phyloP scores from a whole-genome alignment of 2,113 vertebrate genomes.

The Oncorhynchus mykiss region DNA sequence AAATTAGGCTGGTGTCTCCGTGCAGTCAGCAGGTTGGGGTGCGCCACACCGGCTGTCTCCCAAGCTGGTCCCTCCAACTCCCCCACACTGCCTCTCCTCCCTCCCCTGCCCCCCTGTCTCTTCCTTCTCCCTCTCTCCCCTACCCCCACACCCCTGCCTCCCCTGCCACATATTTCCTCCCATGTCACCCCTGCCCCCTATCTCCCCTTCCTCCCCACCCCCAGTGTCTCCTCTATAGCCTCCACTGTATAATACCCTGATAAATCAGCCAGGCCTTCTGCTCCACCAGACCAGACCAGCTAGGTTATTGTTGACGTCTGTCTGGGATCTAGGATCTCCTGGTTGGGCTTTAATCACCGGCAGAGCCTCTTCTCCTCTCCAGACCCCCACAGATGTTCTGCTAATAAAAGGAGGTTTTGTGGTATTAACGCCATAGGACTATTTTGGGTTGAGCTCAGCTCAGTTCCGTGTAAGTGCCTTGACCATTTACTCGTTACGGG shows the following conservation, averaged over 20 bases:
- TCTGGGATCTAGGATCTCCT: constrained; percentile 26
- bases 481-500: neutral
- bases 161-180: neutral
- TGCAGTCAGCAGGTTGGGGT: constrained; percentile 54
- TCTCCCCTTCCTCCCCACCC: neutral
- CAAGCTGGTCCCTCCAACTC: constrained; percentile 44
- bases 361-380: constrained; percentile 52
- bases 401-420: constrained; percentile 68
- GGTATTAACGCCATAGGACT: constrained; percentile 64
- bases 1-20: constrained; percentile 67
- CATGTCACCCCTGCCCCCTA: neutral
- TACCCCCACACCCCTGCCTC: constrained; percentile 1
- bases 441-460: constrained; percentile 60
- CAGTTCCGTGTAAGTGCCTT: constrained; percentile 20
- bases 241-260: constrained; percentile 2
- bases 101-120: constrained; percentile 36
- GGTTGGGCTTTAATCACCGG: constrained; percentile 55
- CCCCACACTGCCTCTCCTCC: constrained; percentile 46
- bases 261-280: constrained; percentile 3
- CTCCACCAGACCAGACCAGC: constrained; percentile 15
- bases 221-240: neutral
- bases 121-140: constrained; percentile 27
- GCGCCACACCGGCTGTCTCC: constrained; percentile 47
- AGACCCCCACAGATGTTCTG: constrained; percentile 70
- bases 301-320: constrained; percentile 71